Conservation (phyloP, 2,113 vertebrate species). For the Platichthys flesus region DNA sequence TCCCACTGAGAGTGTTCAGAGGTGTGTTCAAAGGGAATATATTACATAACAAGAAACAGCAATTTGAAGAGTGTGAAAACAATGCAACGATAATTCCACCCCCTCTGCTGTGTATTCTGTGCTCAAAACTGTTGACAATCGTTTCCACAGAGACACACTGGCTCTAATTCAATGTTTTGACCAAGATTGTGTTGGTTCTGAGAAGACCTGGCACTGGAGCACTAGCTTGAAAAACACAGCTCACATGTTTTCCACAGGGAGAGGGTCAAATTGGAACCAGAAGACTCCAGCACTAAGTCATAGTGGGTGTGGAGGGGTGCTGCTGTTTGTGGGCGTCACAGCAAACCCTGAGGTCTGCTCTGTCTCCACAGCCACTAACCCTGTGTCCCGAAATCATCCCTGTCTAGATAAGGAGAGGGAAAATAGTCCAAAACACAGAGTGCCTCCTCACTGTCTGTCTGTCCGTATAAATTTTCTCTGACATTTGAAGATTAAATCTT, state of each 20-base stretch:
- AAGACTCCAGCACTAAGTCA: constrained; percentile 36
- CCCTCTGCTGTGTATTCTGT: not conserved
- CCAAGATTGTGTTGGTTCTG: not conserved
- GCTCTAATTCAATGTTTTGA: not conserved
- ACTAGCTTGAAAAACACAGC: constrained; percentile 17
- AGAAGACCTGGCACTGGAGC: constrained; percentile 26
- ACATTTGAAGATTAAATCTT: too few species aligned
- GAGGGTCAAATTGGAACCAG: constrained; percentile 58
- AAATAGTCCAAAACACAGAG: not conserved
- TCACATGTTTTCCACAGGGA: constrained; percentile 28
- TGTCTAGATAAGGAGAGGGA: too few species aligned
- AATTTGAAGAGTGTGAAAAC: not conserved
- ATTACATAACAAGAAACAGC: not conserved
- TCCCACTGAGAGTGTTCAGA: not conserved
- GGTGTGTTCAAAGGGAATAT: not conserved
- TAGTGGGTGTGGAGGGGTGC: constrained; percentile 37
- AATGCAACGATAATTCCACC: not conserved
- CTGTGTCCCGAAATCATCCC: not conserved
- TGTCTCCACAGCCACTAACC: not conserved
- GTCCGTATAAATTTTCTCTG: not conserved
- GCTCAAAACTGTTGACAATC: not conserved
- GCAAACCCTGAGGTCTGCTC: not conserved
- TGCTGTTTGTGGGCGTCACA: constrained; percentile 4
- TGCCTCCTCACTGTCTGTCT: not conserved
- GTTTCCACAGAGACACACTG: constrained; percentile 19